These are phyloP conservation scores for Caranx ignobilis DNA, from an alignment of 2,113 vertebrate genomes.

Conservation along the genomic window DNA sequence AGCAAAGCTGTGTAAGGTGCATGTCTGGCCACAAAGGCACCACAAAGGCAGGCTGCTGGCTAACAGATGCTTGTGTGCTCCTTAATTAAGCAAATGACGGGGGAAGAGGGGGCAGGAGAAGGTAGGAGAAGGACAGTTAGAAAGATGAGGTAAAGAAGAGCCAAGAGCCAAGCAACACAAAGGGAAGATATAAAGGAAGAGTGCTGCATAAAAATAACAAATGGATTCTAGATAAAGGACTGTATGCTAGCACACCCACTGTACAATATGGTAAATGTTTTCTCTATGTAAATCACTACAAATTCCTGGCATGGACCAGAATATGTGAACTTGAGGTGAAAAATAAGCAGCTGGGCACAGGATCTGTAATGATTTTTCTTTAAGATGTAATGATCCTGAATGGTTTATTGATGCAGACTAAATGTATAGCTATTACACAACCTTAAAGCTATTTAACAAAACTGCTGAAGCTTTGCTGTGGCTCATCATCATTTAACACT, in stretches of 20 bases:
- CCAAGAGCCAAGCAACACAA: neutral
- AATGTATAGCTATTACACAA: neutral
- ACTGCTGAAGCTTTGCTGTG: neutral
- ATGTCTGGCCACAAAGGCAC: constrained; percentile 48
- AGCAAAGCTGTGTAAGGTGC: constrained; percentile 50
- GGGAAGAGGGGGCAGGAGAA: neutral
- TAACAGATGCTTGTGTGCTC: constrained; percentile 75
- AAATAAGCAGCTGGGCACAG: neutral
- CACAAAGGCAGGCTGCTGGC: constrained; percentile 65
- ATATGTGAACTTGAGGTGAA: neutral
- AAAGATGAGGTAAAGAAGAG: constrained; percentile 13
- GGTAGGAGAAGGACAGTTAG: neutral
- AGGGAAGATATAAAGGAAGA: neutral
- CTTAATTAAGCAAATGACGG: constrained; percentile 76
- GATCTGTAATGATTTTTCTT: neutral
- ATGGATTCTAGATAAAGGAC: neutral
- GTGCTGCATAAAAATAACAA: neutral
- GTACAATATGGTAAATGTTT: neutral
- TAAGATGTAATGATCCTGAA: neutral
- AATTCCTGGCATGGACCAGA: neutral
- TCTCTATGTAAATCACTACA: neutral
- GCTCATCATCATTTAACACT: neutral
- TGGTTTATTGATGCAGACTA: neutral
- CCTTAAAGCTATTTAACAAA: neutral
- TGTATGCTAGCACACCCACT: neutral